Evolutionary conservation across 2,888 invertebrate species (phyloP).

Genomic region (Celastrina argiolus): DNA sequence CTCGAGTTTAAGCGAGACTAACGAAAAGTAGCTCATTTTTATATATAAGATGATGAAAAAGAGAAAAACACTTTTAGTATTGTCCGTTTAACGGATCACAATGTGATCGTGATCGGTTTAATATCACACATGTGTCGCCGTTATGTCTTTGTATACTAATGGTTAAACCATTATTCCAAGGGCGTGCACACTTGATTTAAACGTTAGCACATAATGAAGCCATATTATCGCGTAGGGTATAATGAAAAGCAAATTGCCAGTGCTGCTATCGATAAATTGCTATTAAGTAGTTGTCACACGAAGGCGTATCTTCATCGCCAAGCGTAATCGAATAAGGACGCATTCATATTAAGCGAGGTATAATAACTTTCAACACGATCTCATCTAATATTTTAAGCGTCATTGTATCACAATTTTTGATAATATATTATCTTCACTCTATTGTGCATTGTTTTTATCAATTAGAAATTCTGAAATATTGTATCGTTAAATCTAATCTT

Average conservation of each 20-base stretch:
- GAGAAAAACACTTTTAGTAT: no score
- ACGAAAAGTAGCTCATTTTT: no score
- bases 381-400: no score
- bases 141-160: neutral
- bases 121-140: neutral
- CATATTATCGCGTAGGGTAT: neutral
- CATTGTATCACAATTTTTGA: no score
- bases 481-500: no score
- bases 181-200: neutral
- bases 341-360: neutral
- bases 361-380: no score
- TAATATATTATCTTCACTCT: no score
- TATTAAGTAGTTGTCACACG: neutral
- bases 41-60: neutral
- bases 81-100: neutral
- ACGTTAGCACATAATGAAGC: neutral
- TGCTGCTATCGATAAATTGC: neutral
- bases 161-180: slow-evolving; percentile 1
- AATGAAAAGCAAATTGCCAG: slow-evolving; percentile 8
- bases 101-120: neutral
- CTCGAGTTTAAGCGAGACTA: no score
- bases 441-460: no score
- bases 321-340: neutral
- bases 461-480: no score
- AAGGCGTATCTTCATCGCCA: neutral